Conservation (phyloP, 2,113 vertebrate genomes). For the Oreamnos americanus region DNA sequence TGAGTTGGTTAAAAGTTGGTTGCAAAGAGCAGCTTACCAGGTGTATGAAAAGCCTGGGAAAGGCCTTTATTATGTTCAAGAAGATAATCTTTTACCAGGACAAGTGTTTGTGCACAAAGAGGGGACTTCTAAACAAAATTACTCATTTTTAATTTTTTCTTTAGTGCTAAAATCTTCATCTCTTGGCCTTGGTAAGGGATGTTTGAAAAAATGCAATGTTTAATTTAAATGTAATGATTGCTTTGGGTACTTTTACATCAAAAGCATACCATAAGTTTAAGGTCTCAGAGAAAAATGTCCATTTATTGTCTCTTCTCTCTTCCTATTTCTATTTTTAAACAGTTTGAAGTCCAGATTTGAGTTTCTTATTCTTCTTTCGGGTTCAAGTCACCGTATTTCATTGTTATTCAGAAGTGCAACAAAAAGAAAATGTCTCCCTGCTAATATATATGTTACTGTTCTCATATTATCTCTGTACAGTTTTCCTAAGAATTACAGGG, state of each 20-base stretch:
- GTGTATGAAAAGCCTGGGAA: background rate
- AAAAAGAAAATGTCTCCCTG: conserved; percentile 16
- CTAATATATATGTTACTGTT: conserved; percentile 10
- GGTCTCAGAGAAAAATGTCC: background rate
- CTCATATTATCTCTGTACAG: background rate
- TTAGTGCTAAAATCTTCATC: background rate
- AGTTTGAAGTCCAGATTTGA: conserved; percentile 11
- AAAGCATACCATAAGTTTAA: background rate
- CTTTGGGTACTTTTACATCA: conserved; percentile 27
- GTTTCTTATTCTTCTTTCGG: conserved; percentile 19
- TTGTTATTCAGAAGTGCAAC: conserved; percentile 31
- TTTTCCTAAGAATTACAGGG: conserved; percentile 32
- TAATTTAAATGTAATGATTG: background rate
- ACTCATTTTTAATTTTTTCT: background rate
- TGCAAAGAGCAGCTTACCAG: background rate
- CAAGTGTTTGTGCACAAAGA: background rate
- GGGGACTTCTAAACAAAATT: background rate
- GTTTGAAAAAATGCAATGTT: background rate
- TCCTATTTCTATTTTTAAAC: conserved; percentile 14
- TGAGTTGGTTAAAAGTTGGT: background rate
- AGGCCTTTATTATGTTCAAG: background rate
- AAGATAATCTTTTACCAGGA: background rate
- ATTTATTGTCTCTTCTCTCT: conserved; percentile 7
- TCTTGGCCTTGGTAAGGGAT: background rate
- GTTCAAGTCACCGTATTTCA: background rate